Evolutionary conservation across 2,888 invertebrate species (phyloP).

Genomic region (Eurytoma adleriae): DNA sequence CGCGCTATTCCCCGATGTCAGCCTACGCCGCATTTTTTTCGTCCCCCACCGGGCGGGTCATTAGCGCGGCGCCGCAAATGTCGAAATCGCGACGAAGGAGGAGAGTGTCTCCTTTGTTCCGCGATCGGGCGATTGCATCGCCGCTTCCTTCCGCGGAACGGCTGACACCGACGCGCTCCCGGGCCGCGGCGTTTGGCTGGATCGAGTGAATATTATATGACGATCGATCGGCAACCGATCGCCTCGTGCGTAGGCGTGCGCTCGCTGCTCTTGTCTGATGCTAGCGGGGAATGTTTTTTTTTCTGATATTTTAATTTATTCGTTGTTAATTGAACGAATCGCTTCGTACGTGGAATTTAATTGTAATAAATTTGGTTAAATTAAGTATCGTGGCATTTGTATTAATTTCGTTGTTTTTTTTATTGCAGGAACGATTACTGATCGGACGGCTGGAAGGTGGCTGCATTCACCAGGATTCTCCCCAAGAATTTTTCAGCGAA

Average conservation of each 20-base stretch:
- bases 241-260: background rate
- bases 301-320: background rate
- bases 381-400: too few species aligned
- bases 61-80: slow-evolving; percentile 31
- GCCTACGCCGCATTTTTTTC: slow-evolving; percentile 4
- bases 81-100: slow-evolving; percentile 41
- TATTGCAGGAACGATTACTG: too few species aligned
- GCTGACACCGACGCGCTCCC: slow-evolving; percentile 17
- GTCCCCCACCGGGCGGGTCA: slow-evolving; percentile 8
- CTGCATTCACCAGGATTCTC: too few species aligned
- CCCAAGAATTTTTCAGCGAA: too few species aligned
- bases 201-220: too few species aligned
- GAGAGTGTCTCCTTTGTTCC: slow-evolving; percentile 41
- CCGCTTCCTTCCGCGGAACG: slow-evolving; percentile 41
- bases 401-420: too few species aligned
- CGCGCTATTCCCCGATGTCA: slow-evolving; percentile 8
- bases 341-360: too few species aligned
- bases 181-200: background rate
- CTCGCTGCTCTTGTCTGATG: background rate
- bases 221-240: background rate
- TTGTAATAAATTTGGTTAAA: too few species aligned
- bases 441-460: too few species aligned
- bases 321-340: background rate
- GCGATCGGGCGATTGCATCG: slow-evolving; percentile 26
- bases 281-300: background rate